A percentile compares a stretch with the other conserved stretches of the same genome.
Conservation (phyloP, 2,113 vertebrate species). For the Clarias batrachus region DNA sequence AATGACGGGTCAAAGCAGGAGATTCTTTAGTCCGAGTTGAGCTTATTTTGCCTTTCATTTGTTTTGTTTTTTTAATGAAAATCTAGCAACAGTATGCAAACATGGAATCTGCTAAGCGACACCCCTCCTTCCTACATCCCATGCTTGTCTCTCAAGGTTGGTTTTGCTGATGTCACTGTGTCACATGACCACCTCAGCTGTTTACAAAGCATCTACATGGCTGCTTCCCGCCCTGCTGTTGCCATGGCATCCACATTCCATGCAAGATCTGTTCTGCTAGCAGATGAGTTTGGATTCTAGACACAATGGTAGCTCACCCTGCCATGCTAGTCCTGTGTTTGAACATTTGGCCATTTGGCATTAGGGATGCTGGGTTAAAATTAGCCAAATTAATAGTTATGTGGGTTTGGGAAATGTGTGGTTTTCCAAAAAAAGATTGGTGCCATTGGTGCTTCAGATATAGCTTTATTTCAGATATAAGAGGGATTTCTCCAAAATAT, state of each 20-base stretch:
- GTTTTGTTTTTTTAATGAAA: not conserved
- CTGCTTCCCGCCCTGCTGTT: constrained; percentile 62
- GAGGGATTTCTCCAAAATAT: not conserved
- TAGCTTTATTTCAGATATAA: not conserved
- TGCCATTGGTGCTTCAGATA: not conserved
- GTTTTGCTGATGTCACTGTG: constrained; percentile 54
- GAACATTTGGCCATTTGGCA: not conserved
- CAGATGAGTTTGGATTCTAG: constrained; percentile 33
- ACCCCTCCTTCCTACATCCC: not conserved
- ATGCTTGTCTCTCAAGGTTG: constrained; percentile 51
- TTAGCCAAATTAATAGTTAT: not conserved
- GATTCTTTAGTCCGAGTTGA: not conserved
- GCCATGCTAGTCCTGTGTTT: not conserved
- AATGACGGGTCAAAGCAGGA: not conserved
- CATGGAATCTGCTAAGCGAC: constrained; percentile 39
- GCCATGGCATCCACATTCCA: constrained; percentile 67
- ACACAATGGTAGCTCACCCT: constrained; percentile 30
- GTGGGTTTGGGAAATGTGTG: not conserved
- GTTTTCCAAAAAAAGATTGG: not conserved
- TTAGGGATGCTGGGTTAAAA: constrained; percentile 1
- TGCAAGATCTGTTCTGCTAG: constrained; percentile 53
- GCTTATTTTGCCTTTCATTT: not conserved
- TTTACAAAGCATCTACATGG: constrained; percentile 56
- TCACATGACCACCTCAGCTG: constrained; percentile 58
- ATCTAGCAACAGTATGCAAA: constrained; percentile 36